Evolutionary conservation across 1,140 invertebrate species (phyloP).

Genomic region (Lethocerus indicus): DNA sequence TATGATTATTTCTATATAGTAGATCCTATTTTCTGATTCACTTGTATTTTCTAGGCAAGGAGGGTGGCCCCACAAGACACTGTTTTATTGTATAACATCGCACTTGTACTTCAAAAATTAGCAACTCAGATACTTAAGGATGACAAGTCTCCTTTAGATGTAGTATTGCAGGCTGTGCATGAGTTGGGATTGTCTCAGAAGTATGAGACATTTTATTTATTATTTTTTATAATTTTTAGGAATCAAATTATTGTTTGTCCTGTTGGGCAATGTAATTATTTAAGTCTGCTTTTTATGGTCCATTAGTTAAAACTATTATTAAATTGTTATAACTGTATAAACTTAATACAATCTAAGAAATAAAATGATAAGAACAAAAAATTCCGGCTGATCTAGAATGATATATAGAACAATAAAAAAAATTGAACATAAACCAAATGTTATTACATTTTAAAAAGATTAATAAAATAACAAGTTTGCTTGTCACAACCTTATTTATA

Average conservation of each 20-base stretch:
- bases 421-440: neutral
- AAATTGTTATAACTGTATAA: neutral
- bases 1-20: neutral
- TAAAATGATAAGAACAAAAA: neutral
- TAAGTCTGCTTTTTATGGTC: too few relatives aligned
- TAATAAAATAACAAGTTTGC: too few relatives aligned
- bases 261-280: too few relatives aligned
- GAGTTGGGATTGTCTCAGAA: slow-evolving; percentile 86
- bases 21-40: neutral
- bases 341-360: slow-evolving; percentile 4
- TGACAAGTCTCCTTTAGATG: slow-evolving; percentile 77
- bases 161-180: slow-evolving; percentile 81
- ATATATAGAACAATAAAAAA: neutral
- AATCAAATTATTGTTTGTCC: too few relatives aligned
- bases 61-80: slow-evolving; percentile 87
- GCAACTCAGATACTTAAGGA: slow-evolving; percentile 86
- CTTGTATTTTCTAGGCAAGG: slow-evolving; percentile 38
- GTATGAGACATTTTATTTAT: slow-evolving; percentile 30
- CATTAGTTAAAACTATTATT: too few relatives aligned
- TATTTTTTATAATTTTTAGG: too few relatives aligned
- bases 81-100: slow-evolving; percentile 86
- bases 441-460: too few relatives aligned
- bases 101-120: slow-evolving; percentile 81
- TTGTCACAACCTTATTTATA: too few relatives aligned
- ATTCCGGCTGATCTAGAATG: neutral